phyloP scores from a whole-genome alignment of 2,888 invertebrate species.

The Epinotia bilunana region DNA sequence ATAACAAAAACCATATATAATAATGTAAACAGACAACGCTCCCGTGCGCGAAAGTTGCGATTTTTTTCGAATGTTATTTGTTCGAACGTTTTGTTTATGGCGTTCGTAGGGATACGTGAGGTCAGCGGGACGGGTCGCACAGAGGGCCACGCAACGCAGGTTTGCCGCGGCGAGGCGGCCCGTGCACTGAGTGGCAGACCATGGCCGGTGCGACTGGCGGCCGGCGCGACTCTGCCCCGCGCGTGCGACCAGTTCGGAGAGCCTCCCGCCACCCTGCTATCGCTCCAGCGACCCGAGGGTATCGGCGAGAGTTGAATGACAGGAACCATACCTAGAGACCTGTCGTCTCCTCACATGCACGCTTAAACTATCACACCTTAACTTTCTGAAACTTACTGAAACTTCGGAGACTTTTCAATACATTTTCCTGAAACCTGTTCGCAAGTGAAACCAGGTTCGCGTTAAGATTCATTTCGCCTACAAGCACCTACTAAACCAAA shows the following conservation, averaged over 20 bases:
- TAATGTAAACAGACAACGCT: slow-evolving; percentile 56
- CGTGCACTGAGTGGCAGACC: slow-evolving; percentile 75
- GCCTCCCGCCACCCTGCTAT: slow-evolving; percentile 60
- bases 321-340: slow-evolving; percentile 30
- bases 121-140: slow-evolving; percentile 53
- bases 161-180: slow-evolving; percentile 77
- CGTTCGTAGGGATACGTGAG: slow-evolving; percentile 51
- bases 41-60: slow-evolving; percentile 27
- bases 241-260: slow-evolving; percentile 79
- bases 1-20: slow-evolving; percentile 58
- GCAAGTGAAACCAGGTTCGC: too few species aligned
- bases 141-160: slow-evolving; percentile 62
- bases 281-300: slow-evolving; percentile 48
- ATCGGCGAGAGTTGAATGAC: slow-evolving; percentile 44
- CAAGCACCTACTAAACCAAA: not conserved
- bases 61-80: slow-evolving; percentile 15
- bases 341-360: slow-evolving; percentile 13
- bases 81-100: slow-evolving; percentile 52
- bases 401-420: slow-evolving; percentile 6
- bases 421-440: not conserved
- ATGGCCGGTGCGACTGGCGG: slow-evolving; percentile 60
- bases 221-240: slow-evolving; percentile 71
- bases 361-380: slow-evolving; percentile 30
- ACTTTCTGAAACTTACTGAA: slow-evolving; percentile 33
- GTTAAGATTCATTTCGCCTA: too few species aligned